A percentile compares a stretch with the other conserved stretches of the same genome.
phyloP scores from a whole-genome alignment of 2,113 vertebrate species.

The Gadus chalcogrammus region DNA sequence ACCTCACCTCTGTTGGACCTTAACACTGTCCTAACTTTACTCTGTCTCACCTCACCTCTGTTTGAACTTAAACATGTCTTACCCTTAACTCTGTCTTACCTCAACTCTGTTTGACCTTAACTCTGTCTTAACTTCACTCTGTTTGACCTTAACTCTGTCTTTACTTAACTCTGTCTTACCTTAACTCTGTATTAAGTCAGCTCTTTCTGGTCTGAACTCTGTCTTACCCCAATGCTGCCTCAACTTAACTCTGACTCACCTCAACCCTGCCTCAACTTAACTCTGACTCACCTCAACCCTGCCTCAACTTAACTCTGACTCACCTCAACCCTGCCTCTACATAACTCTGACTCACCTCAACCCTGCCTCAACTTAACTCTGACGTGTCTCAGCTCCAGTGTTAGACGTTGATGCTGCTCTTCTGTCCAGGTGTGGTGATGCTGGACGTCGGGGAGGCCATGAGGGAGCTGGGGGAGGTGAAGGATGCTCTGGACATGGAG shows the following conservation, averaged over 20 bases:
- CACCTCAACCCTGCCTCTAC: too few species aligned
- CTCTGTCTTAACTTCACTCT: background rate
- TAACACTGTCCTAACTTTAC: background rate
- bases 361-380: too few species aligned
- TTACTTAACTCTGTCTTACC: too few species aligned
- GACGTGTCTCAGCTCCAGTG: too few species aligned
- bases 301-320: too few species aligned
- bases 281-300: too few species aligned
- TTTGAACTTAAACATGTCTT: background rate
- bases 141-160: too few species aligned
- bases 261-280: too few species aligned
- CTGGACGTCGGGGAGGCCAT: constrained; percentile 88
- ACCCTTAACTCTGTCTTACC: constrained; percentile 39
- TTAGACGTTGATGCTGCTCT: background rate
- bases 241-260: too few species aligned
- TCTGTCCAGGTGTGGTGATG: constrained; percentile 79
- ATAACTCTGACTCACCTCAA: too few species aligned
- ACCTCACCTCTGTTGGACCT: background rate
- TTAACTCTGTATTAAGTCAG: too few species aligned
- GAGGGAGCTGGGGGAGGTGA: constrained; percentile 93
- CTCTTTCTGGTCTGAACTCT: background rate
- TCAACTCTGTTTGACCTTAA: background rate
- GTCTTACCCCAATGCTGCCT: background rate
- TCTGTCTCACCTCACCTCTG: constrained; percentile 42
- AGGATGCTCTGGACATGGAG: constrained; percentile 94